These are phyloP conservation scores for Bujurquina vittata DNA, from an alignment of 2,113 vertebrate genomes.

Conservation along the genomic window DNA sequence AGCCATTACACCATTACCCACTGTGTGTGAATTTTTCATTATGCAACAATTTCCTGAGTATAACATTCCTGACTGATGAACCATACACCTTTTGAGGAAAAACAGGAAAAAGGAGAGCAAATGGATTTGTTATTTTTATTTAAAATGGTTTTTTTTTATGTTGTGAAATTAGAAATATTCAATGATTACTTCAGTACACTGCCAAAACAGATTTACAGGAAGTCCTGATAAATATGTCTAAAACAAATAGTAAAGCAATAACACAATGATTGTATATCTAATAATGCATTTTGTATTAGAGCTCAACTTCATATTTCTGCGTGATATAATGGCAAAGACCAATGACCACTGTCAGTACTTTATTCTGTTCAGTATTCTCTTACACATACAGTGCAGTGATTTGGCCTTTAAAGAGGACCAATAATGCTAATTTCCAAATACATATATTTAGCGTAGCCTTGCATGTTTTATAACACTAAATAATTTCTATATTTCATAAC, in stretches of 20 bases:
- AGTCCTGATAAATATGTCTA: neutral
- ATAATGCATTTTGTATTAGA: neutral
- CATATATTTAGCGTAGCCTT: neutral
- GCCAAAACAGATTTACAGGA: neutral
- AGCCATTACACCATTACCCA: neutral
- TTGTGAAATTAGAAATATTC: too few species aligned
- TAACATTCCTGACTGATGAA: neutral
- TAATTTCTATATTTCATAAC: neutral
- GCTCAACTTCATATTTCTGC: too few species aligned
- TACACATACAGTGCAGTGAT: neutral
- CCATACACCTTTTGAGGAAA: neutral
- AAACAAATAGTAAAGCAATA: neutral
- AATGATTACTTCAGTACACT: too few species aligned
- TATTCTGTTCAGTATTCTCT: neutral
- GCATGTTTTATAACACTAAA: neutral
- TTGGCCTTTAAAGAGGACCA: neutral
- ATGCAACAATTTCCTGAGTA: conserved; percentile 10
- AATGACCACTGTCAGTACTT: neutral
- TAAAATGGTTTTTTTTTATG: neutral
- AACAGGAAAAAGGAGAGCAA: neutral
- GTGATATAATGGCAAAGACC: too few species aligned
- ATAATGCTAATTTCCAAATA: neutral
- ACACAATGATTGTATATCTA: rapidly evolving
- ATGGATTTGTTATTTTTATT: neutral
- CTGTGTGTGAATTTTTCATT: conserved; percentile 7